Percentiles rank a stretch among this genome's conserved stretches.
Evolutionary conservation across 2,888 invertebrate genomes (phyloP).

Genomic region (Pachymerium ferrugineum): DNA sequence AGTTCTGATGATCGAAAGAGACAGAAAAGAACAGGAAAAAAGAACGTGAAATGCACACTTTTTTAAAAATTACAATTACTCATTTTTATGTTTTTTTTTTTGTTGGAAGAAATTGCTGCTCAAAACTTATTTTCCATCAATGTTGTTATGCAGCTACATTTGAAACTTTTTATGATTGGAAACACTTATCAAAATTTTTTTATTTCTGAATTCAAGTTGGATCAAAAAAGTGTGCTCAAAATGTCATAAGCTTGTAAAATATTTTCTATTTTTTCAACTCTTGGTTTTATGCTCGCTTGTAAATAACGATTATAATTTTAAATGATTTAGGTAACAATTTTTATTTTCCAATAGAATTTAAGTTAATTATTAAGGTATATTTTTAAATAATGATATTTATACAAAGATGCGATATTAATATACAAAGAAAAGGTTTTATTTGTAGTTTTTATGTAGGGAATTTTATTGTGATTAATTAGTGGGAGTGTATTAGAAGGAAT

Average conservation of each 20-base stretch:
- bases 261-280: background rate
- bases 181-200: background rate
- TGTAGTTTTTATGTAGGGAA: too few species aligned
- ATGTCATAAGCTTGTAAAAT: background rate
- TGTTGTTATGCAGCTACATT: background rate
- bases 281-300: background rate
- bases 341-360: background rate
- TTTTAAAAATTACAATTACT: background rate
- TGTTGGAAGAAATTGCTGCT: background rate
- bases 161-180: background rate
- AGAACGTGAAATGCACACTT: background rate
- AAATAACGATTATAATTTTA: background rate
- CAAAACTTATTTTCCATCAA: background rate
- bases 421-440: too few species aligned
- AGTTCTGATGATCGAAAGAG: conserved; percentile 34
- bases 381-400: too few species aligned
- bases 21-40: background rate
- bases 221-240: conserved; percentile 15
- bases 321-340: background rate
- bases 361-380: too few species aligned
- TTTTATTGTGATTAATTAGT: too few species aligned
- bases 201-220: too few species aligned
- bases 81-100: background rate
- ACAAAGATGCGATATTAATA: too few species aligned
- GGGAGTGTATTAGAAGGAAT: too few species aligned